Base-by-base conservation (phyloP, 2,888 invertebrate species). In the Aphidius colemani region DNA sequence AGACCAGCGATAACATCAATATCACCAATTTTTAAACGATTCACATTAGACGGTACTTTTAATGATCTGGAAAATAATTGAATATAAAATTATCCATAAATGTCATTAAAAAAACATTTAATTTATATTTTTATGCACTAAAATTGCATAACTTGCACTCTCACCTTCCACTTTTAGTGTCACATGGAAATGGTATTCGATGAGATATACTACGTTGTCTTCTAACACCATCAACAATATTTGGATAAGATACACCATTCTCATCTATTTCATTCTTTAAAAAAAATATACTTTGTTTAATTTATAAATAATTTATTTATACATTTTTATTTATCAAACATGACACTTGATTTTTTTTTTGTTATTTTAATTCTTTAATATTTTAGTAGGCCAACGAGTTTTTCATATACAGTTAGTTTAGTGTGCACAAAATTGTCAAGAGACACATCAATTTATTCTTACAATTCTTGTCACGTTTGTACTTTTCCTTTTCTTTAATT, bases 1-100 rank as follows among this genome's bases (percentile, higher is more conserved):
- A 91, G 85, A 0, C 90, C 90, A 0, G 87, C 91, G 10, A 91
- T 85, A 45, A 91, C 88, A 70, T 90, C 89, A 56, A 91, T 89
- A 71, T 88, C 88, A 6, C 90, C 91, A 0, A 90, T 91, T 50
- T 90, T 82, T 45, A 91, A 83, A 48, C 82, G 82, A 76, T 91
- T 90, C 30, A 91, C 90, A n/a, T 87, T 89, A 1, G 85, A 84
- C 4, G 90, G 90, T 11, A 75, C 68, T 3, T 65, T 63, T 0
- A 66, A 18, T 9, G 81, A 81, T 60, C 81, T 81, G 39, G 7
- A 61, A 66, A 56, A 56, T 48, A 9, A 9, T 50, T 44, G 46
- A 51, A 43, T 50, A 40, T 10, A 18, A 11, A 56, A 53, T 39
- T 18, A 1, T 18, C 2, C n/a, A 43, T 7, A 48, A 11, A 41